Base-by-base conservation (phyloP, 2,113 vertebrate species). In the Hippocampus mohnikei region DNA sequence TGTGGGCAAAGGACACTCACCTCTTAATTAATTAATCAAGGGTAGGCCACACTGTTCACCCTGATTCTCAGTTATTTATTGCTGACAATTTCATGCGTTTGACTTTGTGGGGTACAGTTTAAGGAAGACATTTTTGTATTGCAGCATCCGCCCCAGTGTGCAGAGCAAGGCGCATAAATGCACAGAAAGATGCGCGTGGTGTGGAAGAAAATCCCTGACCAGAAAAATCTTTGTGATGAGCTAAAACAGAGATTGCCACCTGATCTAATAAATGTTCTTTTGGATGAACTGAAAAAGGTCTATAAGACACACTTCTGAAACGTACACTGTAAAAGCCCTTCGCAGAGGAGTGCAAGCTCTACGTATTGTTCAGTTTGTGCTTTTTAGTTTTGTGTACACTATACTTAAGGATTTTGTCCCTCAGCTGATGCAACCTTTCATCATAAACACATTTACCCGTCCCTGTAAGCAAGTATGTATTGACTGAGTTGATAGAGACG, bases 1-100 rank as follows among this genome's bases (percentile, higher is more conserved):
- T 3, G 56, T 78, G 56, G 75, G 82, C 56, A 3, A 48, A 79
- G 74, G 69, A 77, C 46, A 67, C 67, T 56, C 61, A 76, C 69
- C 62, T 44, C 42, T 65, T 48, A 46, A 65, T 65, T 48, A 23
- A 65, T 65, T 48, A 15, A 46, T 42, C 62, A 65, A n/a, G 55
- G 23, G 11, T 58, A 1, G 23, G 12, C 55, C 55, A 27, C 55
- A 27, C 2, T 15, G 55, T 58, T 33, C 58, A 27, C 58, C 27
- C 58, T 60, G 27, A 60, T 60, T 16, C 27, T 29, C 2, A 60
- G 27, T 60, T 33, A 33, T 29, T 60, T 60, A 33, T 60, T 33
- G 15, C 8, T 2, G 27, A 18, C 27, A 16, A 9, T 60, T 60
- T 8, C 16, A 2, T 33, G 58, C 27, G 33, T 59, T 15, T 16